phyloP scores from a whole-genome alignment of 2,113 vertebrate species.

The Sceloporus undulatus region DNA sequence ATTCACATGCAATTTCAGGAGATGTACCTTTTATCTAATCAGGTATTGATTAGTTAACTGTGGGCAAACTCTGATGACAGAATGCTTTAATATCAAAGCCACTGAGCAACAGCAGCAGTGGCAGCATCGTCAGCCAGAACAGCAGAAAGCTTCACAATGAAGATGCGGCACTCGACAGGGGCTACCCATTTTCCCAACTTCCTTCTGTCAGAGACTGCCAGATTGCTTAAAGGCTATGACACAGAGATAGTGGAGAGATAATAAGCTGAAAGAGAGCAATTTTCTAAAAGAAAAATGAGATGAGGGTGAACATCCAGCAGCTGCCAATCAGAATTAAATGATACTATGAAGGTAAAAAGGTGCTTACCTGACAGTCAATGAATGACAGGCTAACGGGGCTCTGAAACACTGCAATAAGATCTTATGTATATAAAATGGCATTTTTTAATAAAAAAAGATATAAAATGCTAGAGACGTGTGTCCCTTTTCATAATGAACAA shows the following conservation, averaged over 20 bases:
- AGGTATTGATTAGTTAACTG: conserved; percentile 29
- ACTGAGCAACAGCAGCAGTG: neutral
- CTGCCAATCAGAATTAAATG: conserved; percentile 67
- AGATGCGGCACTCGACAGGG: conserved; percentile 41
- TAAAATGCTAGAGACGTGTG: conserved; percentile 8
- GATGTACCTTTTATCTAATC: conserved; percentile 34
- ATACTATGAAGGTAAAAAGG: conserved; percentile 15
- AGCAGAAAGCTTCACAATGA: conserved; percentile 45
- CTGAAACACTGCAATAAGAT: conserved; percentile 33
- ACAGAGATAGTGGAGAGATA: conserved; percentile 48
- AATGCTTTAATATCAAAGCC: conserved; percentile 36
- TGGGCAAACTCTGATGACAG: conserved; percentile 26
- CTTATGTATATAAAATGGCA: conserved; percentile 18
- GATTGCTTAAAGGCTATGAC: conserved; percentile 58
- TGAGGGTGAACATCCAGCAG: conserved; percentile 48
- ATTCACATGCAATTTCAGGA: conserved; percentile 25
- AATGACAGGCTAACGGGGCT: conserved; percentile 44
- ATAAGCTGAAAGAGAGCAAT: conserved; percentile 68
- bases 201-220: conserved; percentile 59
- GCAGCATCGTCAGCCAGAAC: conserved; percentile 3
- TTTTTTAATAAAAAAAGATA: conserved; percentile 27
- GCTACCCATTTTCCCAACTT: conserved; percentile 52
- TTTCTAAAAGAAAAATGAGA: conserved; percentile 60
- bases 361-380: conserved; percentile 48
- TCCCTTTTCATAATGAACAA: conserved; percentile 24